Conservation (phyloP, 2,113 vertebrate species). For the Pycnonotus jocosus region DNA sequence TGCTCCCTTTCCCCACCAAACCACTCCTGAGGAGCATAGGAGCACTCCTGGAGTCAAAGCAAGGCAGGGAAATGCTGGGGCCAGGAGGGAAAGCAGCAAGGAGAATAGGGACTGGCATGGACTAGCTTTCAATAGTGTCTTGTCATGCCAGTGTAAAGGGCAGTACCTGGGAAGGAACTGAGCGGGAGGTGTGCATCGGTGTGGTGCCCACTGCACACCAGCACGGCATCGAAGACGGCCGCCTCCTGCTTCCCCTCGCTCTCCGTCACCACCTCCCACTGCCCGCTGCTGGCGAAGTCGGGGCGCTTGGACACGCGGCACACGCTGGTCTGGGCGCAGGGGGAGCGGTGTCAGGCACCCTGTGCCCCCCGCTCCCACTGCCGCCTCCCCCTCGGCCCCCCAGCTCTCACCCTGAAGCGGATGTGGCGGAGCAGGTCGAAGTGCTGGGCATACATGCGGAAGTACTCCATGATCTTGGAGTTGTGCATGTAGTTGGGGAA, state of each 20-base stretch:
- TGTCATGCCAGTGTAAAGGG: rapidly evolving
- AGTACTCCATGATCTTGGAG: slow-evolving; percentile 78
- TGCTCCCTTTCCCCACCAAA: rapidly evolving
- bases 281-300: slow-evolving; percentile 79
- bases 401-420: slow-evolving; percentile 74
- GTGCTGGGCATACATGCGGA: slow-evolving; percentile 78
- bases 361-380: rapidly evolving
- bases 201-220: slow-evolving; percentile 87
- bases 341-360: not conserved
- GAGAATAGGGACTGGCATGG: not conserved
- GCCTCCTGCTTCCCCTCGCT: slow-evolving; percentile 68
- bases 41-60: rapidly evolving
- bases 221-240: slow-evolving; percentile 78
- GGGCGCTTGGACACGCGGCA: slow-evolving; percentile 70
- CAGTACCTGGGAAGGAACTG: slow-evolving; percentile 78
- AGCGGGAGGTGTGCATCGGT: slow-evolving; percentile 72
- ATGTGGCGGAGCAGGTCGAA: slow-evolving; percentile 80
- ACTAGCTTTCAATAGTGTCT: not conserved
- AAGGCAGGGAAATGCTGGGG: not conserved
- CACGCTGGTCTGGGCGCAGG: slow-evolving; percentile 76
- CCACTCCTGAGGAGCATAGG: not conserved
- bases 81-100: not conserved
- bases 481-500: slow-evolving; percentile 86
- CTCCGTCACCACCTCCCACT: slow-evolving; percentile 82
- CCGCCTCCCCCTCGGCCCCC: rapidly evolving